Percentiles rank a stretch among this genome's conserved stretches.
phyloP scores from a whole-genome alignment of 2,113 vertebrate species.

The Peromyscus polionotus region DNA sequence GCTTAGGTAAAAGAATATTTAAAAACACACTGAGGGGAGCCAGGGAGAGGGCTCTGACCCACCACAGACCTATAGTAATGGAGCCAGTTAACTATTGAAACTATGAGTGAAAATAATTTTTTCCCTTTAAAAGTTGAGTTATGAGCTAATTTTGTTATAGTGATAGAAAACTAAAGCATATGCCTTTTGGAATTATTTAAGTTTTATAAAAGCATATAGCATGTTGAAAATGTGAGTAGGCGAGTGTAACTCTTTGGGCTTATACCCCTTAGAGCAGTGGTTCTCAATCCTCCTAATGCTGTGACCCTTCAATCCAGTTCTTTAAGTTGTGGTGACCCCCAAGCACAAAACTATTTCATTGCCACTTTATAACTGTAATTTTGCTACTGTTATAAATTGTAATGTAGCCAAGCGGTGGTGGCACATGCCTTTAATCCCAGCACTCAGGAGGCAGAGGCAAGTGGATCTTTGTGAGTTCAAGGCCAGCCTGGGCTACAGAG shows the following conservation, averaged over 20 bases:
- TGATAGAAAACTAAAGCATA: not conserved
- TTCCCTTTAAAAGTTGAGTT: not conserved
- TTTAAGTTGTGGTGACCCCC: not conserved
- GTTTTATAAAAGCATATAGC: not conserved
- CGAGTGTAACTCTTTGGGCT: not conserved
- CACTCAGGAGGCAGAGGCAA: too few relatives aligned
- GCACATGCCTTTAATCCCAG: too few relatives aligned
- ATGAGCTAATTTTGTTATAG: not conserved
- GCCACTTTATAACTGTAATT: not conserved
- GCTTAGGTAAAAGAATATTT: not conserved
- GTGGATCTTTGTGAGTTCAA: too few relatives aligned
- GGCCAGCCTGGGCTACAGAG: too few relatives aligned
- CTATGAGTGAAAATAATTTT: not conserved
- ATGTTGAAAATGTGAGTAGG: not conserved
- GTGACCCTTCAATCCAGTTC: not conserved
- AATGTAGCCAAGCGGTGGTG: too few relatives aligned
- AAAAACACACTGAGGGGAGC: not conserved
- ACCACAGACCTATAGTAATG: not conserved
- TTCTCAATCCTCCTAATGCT: not conserved
- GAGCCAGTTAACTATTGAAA: not conserved
- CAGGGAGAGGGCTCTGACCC: not conserved
- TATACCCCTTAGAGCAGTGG: not conserved
- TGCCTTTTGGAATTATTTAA: not conserved
- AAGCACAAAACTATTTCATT: not conserved
- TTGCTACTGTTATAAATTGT: not conserved